A percentile compares a stretch with the other conserved stretches of the same genome.
These are phyloP conservation scores for Oenanthe melanoleuca DNA, from an alignment of 2,113 vertebrate genomes.

Conservation along the genomic window DNA sequence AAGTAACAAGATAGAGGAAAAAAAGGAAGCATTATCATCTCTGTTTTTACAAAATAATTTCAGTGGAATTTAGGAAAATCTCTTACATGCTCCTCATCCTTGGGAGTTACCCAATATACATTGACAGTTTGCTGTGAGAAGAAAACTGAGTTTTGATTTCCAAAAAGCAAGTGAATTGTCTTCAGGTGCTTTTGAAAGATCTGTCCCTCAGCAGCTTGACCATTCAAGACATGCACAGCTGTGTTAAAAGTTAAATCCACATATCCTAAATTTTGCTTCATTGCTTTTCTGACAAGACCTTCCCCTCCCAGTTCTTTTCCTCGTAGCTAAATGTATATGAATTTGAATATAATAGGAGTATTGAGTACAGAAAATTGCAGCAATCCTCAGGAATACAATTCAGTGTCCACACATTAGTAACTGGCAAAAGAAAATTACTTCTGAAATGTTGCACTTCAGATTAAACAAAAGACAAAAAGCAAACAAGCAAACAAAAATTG, in stretches of 20 bases:
- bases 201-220: background rate
- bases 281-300: background rate
- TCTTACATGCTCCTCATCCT: background rate
- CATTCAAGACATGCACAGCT: background rate
- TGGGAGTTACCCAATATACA: background rate
- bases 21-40: background rate
- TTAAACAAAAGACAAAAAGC: background rate
- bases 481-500: fast-evolving
- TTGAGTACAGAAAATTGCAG: background rate
- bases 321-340: background rate
- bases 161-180: background rate
- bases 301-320: background rate
- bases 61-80: background rate
- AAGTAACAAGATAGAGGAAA: background rate
- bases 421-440: background rate
- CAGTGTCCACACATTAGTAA: background rate
- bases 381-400: background rate
- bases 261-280: background rate
- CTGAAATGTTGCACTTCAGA: background rate
- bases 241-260: background rate
- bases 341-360: background rate
- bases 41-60: background rate
- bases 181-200: background rate
- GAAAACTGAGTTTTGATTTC: background rate
- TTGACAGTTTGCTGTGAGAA: background rate